phyloP scores from a whole-genome alignment of 1,140 invertebrate species.

The Drosophila repletoides region DNA sequence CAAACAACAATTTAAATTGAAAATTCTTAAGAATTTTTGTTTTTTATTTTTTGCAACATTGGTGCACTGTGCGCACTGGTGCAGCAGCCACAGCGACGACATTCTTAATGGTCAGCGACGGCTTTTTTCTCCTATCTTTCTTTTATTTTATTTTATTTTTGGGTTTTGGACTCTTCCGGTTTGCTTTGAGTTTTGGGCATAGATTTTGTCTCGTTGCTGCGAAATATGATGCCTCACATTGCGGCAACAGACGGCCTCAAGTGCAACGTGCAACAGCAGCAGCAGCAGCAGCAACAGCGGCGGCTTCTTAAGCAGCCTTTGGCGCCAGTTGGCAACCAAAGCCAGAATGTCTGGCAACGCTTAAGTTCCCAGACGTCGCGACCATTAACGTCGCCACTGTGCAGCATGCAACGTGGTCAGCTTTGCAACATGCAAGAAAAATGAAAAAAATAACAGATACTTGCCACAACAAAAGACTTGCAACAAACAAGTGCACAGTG shows the following conservation, averaged over 20 bases:
- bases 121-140: background rate
- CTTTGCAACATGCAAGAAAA: no score
- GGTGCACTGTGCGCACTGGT: constrained; percentile 29
- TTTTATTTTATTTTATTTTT: constrained; percentile 1
- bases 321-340: constrained; percentile 51
- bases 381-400: constrained; percentile 55
- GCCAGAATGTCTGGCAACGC: constrained; percentile 74
- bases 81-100: constrained; percentile 64
- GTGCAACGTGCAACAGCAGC: constrained; percentile 22
- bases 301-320: constrained; percentile 60
- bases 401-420: background rate
- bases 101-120: constrained; percentile 20
- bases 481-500: no score
- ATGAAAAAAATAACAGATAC: no score
- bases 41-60: no score
- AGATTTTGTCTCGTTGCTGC: constrained; percentile 9
- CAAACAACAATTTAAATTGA: no score
- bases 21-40: no score
- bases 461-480: no score
- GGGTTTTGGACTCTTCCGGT: constrained; percentile 25
- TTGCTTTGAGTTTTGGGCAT: constrained; percentile 4
- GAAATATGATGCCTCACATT: constrained; percentile 56
- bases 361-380: constrained; percentile 68
- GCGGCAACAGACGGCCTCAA: constrained; percentile 61
- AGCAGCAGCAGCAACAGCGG: constrained; percentile 24